Evolutionary conservation across 1,140 invertebrate species (phyloP), one percentile per base, ranked within the genome.

Genomic region (Microplitis demolitor): DNA sequence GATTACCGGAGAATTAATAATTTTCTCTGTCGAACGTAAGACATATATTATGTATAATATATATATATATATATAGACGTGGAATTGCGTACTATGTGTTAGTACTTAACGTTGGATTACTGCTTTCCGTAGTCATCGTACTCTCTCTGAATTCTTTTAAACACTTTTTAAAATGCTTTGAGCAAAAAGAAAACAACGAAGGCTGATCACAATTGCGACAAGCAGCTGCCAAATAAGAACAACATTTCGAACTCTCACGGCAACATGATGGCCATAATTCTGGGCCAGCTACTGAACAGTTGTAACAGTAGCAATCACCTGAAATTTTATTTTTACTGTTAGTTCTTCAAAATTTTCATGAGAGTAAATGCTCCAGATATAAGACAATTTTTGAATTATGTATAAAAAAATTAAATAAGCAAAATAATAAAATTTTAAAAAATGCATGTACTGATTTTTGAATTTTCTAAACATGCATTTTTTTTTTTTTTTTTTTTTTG

Each of bases 241-340:
- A 88, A 58, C 87, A 88, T 69, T 85, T 80, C 4, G 82, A 72
- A 73, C 84, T 84, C 71, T 86, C 83, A 34, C 81, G 80, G 54
- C 87, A 88, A 68, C 87, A 88, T 0, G 83, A 82, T 24, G 85
- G 80, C 87, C 87, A 88, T 45, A 85, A 77, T 37, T 85, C 85
- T 3, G 86, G 82, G n/a, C 81, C 84, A 4, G 80, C 82, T 11
- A 79, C 72, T 4, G 86, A 81, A 74, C 87, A 88, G 74, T 83
- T 85, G 73, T 85, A 80, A 75, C 87, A 88, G 72, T 83, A 86
- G 70, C 87, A 88, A 74, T 87, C 85, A 33, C 86, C 87, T 87
- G 69, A 66, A 50, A 33, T 61, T 61, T 56, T 6, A 66, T 8
- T 51, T 1, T 3, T 53, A 53, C 3, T 33, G 14, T 24, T 24